These are phyloP conservation scores for Saccostrea glomerata DNA, from an alignment of 1,140 invertebrate species.

Conservation along the genomic window DNA sequence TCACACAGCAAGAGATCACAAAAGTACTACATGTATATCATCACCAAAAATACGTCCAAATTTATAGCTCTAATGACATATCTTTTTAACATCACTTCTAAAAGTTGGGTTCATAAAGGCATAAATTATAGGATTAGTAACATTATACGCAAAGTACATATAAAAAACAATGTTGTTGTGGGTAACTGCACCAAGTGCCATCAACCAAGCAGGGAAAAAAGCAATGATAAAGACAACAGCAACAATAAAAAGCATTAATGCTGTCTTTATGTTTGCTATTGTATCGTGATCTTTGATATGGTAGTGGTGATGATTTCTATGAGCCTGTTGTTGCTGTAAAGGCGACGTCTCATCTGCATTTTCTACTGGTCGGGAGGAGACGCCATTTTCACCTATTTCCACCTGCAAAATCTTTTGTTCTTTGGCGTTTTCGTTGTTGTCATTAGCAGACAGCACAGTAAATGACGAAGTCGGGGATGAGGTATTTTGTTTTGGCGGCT, in stretches of 20 bases:
- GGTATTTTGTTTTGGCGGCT: neutral
- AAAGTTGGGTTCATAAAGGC: slow-evolving; percentile 76
- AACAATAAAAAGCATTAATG: slow-evolving; percentile 74
- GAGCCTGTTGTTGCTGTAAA: slow-evolving; percentile 5
- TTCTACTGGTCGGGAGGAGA: slow-evolving; percentile 17
- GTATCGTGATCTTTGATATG: slow-evolving; percentile 61
- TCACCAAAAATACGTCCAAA: neutral
- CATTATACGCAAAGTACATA: slow-evolving; percentile 74
- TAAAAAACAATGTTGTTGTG: slow-evolving; percentile 69
- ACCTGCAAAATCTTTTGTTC: slow-evolving; percentile 30
- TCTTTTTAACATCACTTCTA: slow-evolving; percentile 67
- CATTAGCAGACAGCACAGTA: neutral
- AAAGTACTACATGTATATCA: neutral
- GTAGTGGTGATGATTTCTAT: slow-evolving; percentile 32
- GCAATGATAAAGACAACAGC: slow-evolving; percentile 73
- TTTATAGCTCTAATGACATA: slow-evolving; percentile 41
- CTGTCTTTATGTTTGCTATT: slow-evolving; percentile 74
- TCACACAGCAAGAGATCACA: neutral
- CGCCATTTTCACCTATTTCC: slow-evolving; percentile 48
- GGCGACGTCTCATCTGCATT: slow-evolving; percentile 38
- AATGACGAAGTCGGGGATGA: neutral
- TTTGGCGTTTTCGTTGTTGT: slow-evolving; percentile 19
- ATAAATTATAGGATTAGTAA: slow-evolving; percentile 75
- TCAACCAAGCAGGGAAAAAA: slow-evolving; percentile 73
- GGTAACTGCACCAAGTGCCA: slow-evolving; percentile 59